phyloP scores from a whole-genome alignment of 2,113 vertebrate species.

The Aspiorhynchus laticeps region DNA sequence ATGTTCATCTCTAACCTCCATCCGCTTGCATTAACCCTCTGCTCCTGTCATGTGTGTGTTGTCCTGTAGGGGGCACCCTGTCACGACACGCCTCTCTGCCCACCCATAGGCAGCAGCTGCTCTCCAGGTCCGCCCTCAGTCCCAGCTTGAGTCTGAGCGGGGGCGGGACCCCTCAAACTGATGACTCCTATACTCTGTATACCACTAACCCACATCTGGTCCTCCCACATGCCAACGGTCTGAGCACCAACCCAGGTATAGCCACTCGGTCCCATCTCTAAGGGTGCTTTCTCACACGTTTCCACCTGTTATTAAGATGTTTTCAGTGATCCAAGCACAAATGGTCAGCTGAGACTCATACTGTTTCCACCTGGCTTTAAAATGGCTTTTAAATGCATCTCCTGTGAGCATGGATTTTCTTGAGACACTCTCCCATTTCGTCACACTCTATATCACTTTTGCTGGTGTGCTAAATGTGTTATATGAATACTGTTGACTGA shows the following conservation, averaged over 20 bases:
- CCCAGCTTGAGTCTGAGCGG: conserved; percentile 56
- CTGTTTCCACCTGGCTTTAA: not conserved
- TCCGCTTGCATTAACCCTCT: conserved; percentile 57
- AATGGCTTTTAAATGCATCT: not conserved
- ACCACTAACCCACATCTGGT: conserved; percentile 62
- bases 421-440: not conserved
- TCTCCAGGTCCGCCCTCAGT: conserved; percentile 70
- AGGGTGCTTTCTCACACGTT: not conserved
- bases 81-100: conserved; percentile 80
- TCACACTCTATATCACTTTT: not conserved
- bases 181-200: conserved; percentile 75
- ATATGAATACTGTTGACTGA: not conserved
- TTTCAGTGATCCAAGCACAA: not conserved
- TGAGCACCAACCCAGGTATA: conserved; percentile 64
- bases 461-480: not conserved
- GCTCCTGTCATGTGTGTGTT: conserved; percentile 63
- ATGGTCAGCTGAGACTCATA: not conserved
- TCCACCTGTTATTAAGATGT: not conserved
- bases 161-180: conserved; percentile 70
- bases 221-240: conserved; percentile 65
- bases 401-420: not conserved
- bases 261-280: not conserved
- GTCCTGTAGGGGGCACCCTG: conserved; percentile 81
- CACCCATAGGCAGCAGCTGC: conserved; percentile 76
- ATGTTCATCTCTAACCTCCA: conserved; percentile 56